A percentile compares a stretch with the other conserved stretches of the same genome.
Conservation (phyloP, 2,888 invertebrate genomes). For the Monochamus alternatus region DNA sequence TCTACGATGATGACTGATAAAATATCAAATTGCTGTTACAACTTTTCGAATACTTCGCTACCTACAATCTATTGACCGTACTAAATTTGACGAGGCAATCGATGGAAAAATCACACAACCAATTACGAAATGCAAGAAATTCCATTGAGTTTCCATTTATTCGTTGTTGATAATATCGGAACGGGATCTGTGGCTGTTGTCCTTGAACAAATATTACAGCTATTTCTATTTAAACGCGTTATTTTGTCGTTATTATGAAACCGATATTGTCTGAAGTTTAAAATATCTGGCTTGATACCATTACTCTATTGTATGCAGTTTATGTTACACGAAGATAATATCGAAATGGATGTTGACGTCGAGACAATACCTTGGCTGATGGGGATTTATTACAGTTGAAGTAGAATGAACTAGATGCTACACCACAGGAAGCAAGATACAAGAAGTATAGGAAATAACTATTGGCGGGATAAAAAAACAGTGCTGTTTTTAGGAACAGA, state of each 20-base stretch:
- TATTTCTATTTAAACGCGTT: constrained; percentile 36
- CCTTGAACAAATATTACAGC: constrained; percentile 47
- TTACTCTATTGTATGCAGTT: constrained; percentile 28
- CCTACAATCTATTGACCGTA: too few relatives aligned
- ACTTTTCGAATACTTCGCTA: too few relatives aligned
- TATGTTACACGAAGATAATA: constrained; percentile 33
- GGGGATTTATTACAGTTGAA: constrained; percentile 12
- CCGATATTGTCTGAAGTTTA: constrained; percentile 17
- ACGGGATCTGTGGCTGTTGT: constrained; percentile 38
- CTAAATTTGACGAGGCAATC: too few relatives aligned
- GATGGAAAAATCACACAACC: too few relatives aligned
- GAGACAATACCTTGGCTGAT: constrained; percentile 26
- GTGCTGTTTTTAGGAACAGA: too few relatives aligned
- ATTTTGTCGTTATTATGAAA: constrained; percentile 37
- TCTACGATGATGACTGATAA: too few relatives aligned
- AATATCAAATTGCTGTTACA: too few relatives aligned
- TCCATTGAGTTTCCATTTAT: constrained; percentile 43
- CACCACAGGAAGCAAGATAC: background rate
- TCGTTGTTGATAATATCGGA: constrained; percentile 44
- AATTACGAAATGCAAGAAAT: background rate
- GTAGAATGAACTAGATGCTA: background rate
- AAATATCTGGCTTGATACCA: constrained; percentile 13
- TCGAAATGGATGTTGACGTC: constrained; percentile 32
- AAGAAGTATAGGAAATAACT: too few relatives aligned
- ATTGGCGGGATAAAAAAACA: too few relatives aligned